These are phyloP conservation scores for Leptopilina drosophilae DNA, from an alignment of 2,888 invertebrate genomes.

Conservation along the genomic window DNA sequence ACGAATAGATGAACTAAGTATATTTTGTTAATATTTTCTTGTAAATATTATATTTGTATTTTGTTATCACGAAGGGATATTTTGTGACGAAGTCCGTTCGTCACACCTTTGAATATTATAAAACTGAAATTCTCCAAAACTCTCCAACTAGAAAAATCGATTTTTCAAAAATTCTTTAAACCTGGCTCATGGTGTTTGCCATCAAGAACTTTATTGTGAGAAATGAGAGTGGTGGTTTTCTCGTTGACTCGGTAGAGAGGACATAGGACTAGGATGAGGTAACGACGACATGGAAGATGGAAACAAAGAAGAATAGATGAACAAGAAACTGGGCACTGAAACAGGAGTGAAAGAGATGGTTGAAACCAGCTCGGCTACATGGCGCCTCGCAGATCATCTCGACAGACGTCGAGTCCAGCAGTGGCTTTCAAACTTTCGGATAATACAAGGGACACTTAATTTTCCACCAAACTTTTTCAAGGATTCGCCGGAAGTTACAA, in stretches of 20 bases:
- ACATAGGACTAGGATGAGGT: constrained; percentile 40
- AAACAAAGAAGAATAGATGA: constrained; percentile 35
- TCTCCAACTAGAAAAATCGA: no score
- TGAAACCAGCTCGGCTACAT: constrained; percentile 46
- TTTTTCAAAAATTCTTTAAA: no score
- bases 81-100: no score
- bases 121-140: no score
- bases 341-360: constrained; percentile 12
- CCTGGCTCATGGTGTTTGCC: constrained; percentile 19
- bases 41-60: no score
- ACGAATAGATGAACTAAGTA: no score
- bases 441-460: constrained; percentile 39
- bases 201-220: constrained; percentile 26
- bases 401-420: constrained; percentile 47
- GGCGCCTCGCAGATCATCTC: constrained; percentile 54
- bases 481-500: neutral
- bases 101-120: no score
- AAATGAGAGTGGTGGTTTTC: constrained; percentile 34
- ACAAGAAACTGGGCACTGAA: constrained; percentile 7
- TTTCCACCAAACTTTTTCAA: constrained; percentile 22
- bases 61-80: no score
- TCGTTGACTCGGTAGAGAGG: constrained; percentile 29
- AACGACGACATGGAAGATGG: constrained; percentile 49
- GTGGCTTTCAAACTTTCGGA: constrained; percentile 43
- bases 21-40: no score